These are phyloP conservation scores for Aphelenchoides bicaudatus DNA, from an alignment of 2,888 invertebrate species.

Conservation along the genomic window DNA sequence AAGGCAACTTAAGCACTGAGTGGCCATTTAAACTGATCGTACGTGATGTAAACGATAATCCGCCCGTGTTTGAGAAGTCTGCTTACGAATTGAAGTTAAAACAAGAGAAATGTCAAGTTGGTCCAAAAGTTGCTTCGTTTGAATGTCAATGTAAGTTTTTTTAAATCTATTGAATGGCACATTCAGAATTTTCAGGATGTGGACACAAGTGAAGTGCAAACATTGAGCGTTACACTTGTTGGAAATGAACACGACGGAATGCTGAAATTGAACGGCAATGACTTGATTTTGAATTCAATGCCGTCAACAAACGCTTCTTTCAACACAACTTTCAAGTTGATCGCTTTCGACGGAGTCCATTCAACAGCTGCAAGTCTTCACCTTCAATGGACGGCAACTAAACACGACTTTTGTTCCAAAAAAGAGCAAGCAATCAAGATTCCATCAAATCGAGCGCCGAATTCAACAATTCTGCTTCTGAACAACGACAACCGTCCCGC, in stretches of 20 bases:
- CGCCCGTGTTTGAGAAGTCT: constrained; percentile 7
- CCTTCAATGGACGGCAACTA: neutral
- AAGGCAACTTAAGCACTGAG: constrained; percentile 66
- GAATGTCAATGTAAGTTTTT: neutral
- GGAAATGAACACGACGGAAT: neutral
- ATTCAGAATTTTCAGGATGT: neutral
- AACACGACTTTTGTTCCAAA: neutral
- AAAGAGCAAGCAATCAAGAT: constrained; percentile 18
- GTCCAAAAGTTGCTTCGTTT: neutral
- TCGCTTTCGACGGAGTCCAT: constrained; percentile 62
- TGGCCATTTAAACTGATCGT: constrained; percentile 26
- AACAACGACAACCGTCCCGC: neutral
- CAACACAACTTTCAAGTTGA: constrained; percentile 29
- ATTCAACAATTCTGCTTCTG: constrained; percentile 11
- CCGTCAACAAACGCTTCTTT: neutral
- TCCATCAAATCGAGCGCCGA: constrained; percentile 26
- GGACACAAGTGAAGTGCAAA: constrained; percentile 2
- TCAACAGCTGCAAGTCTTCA: neutral
- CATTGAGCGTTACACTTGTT: neutral
- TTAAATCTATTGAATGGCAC: neutral
- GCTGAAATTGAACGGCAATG: neutral
- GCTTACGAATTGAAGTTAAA: neutral
- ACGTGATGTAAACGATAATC: constrained; percentile 61
- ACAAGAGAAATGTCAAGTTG: neutral
- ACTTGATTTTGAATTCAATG: neutral